Evolutionary conservation across 2,797 vertebrate species (phyloP), one percentile per base, ranked within the genome.

Genomic region (Alfaro cultratus): DNA sequence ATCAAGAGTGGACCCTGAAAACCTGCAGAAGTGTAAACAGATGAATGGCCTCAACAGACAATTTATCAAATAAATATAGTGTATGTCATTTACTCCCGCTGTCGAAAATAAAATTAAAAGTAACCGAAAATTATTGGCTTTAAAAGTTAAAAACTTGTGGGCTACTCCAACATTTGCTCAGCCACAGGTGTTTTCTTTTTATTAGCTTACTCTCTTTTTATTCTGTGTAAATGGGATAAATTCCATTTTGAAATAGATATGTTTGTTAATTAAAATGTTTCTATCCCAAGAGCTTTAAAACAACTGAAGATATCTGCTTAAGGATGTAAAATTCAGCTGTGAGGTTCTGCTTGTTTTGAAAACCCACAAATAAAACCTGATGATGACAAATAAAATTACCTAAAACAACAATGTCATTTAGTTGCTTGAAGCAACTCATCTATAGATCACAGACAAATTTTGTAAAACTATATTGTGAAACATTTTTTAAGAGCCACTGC

Each of bases 251-350:
- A 85, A 78, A 73, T 6, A 80, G 57, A 77, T 84, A 88, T n/a
- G 21, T 83, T 74, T 76, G 82, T 79, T 87, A 90, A 83, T 93
- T 93, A 91, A 93, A 93, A 86, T 73, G 51, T 7, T 89, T 74
- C 47, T 75, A 82, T 91, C 85, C 83, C 86, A 62, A 80, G 89
- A 83, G 90, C 81, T 89, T 81, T 34, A 74, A 77, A 86, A 55
- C 79, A 89, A 83, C 89, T 86, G 85, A 76, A 79, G 86, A 85
- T 85, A 90, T 88, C 83, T 88, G 84, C 79, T 87, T 62, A 83
- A 85, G 74, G 78, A 90, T 87, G 86, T 86, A 82, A 77, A 47
- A 84, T 74, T 80, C 57, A 80, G 75, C 45, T 79, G 73, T 75
- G 53, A 75, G 76, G 15, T 5, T 68, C 46, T 49, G 34, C 73